A percentile compares a stretch with the other conserved stretches of the same genome.
Conservation (phyloP, 2,113 vertebrate species). For the Caranx melampygus region DNA sequence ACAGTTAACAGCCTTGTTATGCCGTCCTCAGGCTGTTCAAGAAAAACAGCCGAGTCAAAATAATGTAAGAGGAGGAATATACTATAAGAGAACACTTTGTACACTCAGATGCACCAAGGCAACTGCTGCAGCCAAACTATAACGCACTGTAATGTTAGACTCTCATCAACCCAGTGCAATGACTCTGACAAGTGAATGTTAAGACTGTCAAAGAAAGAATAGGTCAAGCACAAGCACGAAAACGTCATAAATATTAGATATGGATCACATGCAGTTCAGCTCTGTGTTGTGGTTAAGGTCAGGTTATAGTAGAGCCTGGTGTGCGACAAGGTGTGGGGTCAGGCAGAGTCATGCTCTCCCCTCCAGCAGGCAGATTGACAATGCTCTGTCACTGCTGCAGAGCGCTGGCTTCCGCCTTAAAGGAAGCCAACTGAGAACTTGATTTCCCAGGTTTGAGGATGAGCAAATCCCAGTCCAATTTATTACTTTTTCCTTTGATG, state of each 20-base stretch:
- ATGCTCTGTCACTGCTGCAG: slow-evolving; percentile 15
- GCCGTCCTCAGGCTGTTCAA: slow-evolving; percentile 33
- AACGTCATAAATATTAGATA: slow-evolving; percentile 35
- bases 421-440: slow-evolving; percentile 20
- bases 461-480: slow-evolving; percentile 30
- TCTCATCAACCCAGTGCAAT: slow-evolving; percentile 7
- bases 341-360: background rate
- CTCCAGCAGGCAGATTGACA: slow-evolving; percentile 24
- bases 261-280: slow-evolving; percentile 5
- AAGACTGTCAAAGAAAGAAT: slow-evolving; percentile 12
- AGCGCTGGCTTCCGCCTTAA: slow-evolving; percentile 27
- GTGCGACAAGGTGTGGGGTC: slow-evolving; percentile 24
- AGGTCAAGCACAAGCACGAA: slow-evolving; percentile 9
- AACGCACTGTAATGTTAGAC: slow-evolving; percentile 21
- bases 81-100: slow-evolving; percentile 12
- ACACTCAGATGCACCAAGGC: background rate
- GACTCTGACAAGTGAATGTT: background rate
- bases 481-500: slow-evolving; percentile 4
- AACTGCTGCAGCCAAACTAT: slow-evolving; percentile 18
- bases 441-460: slow-evolving; percentile 25
- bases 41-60: slow-evolving; percentile 31
- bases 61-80: slow-evolving; percentile 19
- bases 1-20: slow-evolving; percentile 55
- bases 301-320: slow-evolving; percentile 8
- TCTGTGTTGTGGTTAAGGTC: slow-evolving; percentile 8